phyloP scores from a whole-genome alignment of 2,797 vertebrate genomes.

The Sebastes oblongus region DNA sequence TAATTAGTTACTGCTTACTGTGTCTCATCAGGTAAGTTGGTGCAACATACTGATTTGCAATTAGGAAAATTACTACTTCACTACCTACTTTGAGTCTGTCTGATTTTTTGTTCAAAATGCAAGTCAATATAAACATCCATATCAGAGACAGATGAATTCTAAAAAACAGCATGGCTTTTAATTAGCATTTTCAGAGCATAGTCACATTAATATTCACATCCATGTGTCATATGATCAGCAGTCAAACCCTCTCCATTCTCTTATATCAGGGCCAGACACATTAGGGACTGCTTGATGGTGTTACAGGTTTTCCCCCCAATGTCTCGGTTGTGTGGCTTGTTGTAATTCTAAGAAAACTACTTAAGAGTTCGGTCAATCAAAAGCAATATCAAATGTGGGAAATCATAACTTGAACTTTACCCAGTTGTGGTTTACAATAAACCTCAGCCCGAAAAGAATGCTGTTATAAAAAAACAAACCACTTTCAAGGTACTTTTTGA shows the following conservation, averaged over 20 bases:
- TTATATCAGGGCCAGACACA: not conserved
- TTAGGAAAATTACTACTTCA: not conserved
- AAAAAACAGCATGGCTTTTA: not conserved
- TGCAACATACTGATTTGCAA: not conserved
- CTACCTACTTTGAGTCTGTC: not conserved
- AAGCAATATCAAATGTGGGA: constrained; percentile 4
- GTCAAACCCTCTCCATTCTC: not conserved
- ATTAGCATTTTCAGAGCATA: not conserved
- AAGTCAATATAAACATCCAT: not conserved
- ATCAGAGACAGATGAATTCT: not conserved
- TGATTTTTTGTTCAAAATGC: not conserved
- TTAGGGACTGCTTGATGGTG: not conserved
- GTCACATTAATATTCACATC: not conserved
- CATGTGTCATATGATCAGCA: not conserved
- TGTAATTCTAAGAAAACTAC: not conserved
- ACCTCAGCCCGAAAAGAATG: not conserved
- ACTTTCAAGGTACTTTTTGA: constrained; percentile 11
- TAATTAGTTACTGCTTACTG: not conserved
- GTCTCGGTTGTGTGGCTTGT: not conserved
- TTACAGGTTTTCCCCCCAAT: not conserved
- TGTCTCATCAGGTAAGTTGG: not conserved
- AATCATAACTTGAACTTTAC: constrained; percentile 16
- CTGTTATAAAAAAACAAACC: not conserved
- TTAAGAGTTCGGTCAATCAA: not conserved
- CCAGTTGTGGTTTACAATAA: constrained; percentile 17